Evolutionary conservation across 1,140 invertebrate genomes (phyloP), one percentile per base, ranked within the genome.

Genomic region (Lethrus apterus): DNA sequence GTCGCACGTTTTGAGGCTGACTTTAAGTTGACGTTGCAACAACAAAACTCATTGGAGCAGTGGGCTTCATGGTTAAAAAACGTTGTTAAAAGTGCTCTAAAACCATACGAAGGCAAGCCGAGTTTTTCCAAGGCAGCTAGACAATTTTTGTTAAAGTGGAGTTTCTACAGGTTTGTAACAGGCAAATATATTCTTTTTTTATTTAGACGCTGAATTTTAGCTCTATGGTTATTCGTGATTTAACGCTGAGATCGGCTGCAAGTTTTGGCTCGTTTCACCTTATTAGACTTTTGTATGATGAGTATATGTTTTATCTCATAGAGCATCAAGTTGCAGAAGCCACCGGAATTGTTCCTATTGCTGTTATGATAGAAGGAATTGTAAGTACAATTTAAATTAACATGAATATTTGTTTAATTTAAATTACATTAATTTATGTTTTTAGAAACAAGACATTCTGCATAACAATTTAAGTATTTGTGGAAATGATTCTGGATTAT

Each of bases 221-320:
- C 72, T 96, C 93, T 18, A 91, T 96, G 83, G 88, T 98, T 10
- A 95, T 98, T 57, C 73, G 93, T 21, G 93, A 98, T 72, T 74
- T 98, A 42, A 98, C 93, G 26, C 71, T 97, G 36, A 77, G 95
- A 60, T 96, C 92, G 52, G 95, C 96, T 15, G 90, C 93, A 8
- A 96, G 92, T 67, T 99, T 99, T 73, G 97, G 96, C 24, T 97
- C 93, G 44, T 99, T 99, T 72, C 97, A 99, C 74, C 77, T 99
- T 33, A 95, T 99, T 59, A 83, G 95, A 32, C 74, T 99, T 52
- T 75, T 99, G 14, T 98, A 95, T 68, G 95, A 99, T 68, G 97
- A 99, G 68, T 99, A 98, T 66, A 96, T 99, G 86, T 96, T 96
- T 74, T 98, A 96, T 70, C 75, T 98, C 52, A 90, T 99, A 54